Conservation (phyloP, 1,140 invertebrate genomes). For the Scaptomyza graminum region DNA sequence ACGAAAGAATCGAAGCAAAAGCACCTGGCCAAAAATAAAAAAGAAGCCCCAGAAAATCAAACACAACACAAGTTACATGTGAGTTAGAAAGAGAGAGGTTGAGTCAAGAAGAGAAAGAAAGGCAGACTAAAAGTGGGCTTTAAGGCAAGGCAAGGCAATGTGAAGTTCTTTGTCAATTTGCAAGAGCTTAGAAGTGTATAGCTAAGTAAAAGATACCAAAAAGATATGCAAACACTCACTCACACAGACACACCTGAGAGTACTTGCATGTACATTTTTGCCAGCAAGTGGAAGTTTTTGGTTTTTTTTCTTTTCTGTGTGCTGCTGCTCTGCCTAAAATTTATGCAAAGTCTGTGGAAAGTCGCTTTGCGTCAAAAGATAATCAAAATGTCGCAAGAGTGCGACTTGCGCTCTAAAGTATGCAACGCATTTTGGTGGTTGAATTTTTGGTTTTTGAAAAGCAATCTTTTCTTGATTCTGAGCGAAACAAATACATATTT, state of each 20-base stretch:
- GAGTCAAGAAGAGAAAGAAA: not conserved
- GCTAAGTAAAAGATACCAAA: constrained; percentile 69
- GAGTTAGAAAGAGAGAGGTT: not conserved
- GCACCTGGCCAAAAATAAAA: constrained; percentile 44
- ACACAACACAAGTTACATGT: constrained; percentile 35
- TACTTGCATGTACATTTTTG: not conserved
- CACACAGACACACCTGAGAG: constrained; percentile 15
- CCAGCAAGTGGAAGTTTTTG: constrained; percentile 20
- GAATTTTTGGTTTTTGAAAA: constrained; percentile 35
- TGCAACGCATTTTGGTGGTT: constrained; percentile 70
- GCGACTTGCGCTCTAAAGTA: constrained; percentile 60
- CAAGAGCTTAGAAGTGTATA: constrained; percentile 72
- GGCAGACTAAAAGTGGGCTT: constrained; percentile 5
- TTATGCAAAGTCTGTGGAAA: constrained; percentile 81
- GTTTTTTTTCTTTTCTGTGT: constrained; percentile 16
- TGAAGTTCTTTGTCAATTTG: constrained; percentile 79
- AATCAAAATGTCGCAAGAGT: constrained; percentile 61
- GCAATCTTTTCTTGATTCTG: not conserved
- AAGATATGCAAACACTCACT: constrained; percentile 32
- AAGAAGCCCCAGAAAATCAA: constrained; percentile 72
- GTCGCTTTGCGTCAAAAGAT: constrained; percentile 70
- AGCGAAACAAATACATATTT: constrained; percentile 70
- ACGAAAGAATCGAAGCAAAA: constrained; percentile 39
- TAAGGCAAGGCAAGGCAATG: constrained; percentile 23
- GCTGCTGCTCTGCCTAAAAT: constrained; percentile 39